Base-by-base conservation (phyloP, 2,113 vertebrate species). In the Perca fluviatilis region DNA sequence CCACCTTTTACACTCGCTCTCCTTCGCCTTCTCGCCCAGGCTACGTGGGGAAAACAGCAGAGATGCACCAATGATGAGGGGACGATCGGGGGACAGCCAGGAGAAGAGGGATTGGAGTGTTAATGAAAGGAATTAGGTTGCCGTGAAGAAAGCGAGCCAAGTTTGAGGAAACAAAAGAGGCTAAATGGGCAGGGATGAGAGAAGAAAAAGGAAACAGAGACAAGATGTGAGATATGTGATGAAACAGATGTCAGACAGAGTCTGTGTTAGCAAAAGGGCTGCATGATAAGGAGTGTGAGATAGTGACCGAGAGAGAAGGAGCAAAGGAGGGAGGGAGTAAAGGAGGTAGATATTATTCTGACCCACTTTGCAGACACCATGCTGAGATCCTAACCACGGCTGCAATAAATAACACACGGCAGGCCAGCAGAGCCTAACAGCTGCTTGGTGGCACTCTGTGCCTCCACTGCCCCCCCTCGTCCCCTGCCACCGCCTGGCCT, bases 371-470 rank as follows among this genome's bases (percentile, higher is more conserved):
- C 88, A 87, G 93, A 88, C 82, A 69, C 74, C 95, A 93, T 14
- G 72, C 93, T 90, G 92, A 91, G 94, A 93, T 92, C 74, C 81
- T 84, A 90, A 92, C 89, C 91, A 94, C 80, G 65, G 80, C 92
- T 78, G 94, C 89, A 94, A 93, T 95, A 95, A 95, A 95, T 95
- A 96, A 94, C 91, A 89, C 92, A 62, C 78, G 50, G 84, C 88
- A 83, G 88, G 84, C 91, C 89, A 86, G 92, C 86, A 84, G 76
- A 93, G 90, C 71, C 86, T 77, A 93, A 86, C 92, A 94, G 93
- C 94, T 94, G 94, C 90, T 86, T 83, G 83, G 89, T 92, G 93
- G 86, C 89, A 88, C 76, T 63, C 74, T 74, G 85, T 87, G 78
- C 80, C 83, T 73, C 36, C 63, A 11, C 60, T 51, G 68, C 58